A percentile compares a stretch with the other conserved stretches of the same genome.
Conservation (phyloP, 2,888 invertebrate genomes). For the Epistrophe grossulariae region DNA sequence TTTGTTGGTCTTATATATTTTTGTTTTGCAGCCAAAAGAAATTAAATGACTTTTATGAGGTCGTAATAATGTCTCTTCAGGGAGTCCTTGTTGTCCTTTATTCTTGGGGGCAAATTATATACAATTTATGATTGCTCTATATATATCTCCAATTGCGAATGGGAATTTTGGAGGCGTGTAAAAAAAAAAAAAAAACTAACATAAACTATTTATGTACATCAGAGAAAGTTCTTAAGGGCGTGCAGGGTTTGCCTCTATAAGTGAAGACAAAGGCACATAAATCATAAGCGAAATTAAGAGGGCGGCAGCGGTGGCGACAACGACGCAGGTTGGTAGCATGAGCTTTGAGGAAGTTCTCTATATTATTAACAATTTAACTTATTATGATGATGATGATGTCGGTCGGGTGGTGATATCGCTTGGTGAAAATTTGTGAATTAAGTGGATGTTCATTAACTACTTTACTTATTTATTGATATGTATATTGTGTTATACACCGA, state of each 20-base stretch:
- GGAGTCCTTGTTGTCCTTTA: conserved; percentile 33
- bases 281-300: conserved; percentile 26
- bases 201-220: conserved; percentile 26
- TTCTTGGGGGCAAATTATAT: conserved; percentile 8
- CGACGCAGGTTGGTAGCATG: background rate
- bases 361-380: background rate
- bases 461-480: background rate
- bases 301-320: background rate
- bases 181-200: background rate
- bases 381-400: background rate
- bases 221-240: conserved; percentile 12
- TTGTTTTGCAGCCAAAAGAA: background rate
- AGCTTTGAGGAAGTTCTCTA: background rate
- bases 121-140: conserved; percentile 27
- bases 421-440: conserved; percentile 4
- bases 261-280: conserved; percentile 4
- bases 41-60: conserved; percentile 22
- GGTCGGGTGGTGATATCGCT: background rate
- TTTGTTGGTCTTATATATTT: background rate
- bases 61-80: conserved; percentile 32
- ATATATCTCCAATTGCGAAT: conserved; percentile 5
- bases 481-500: background rate
- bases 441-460: conserved; percentile 1
- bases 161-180: conserved; percentile 2
- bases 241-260: conserved; percentile 2